Evolutionary conservation across 1,140 invertebrate species (phyloP), one percentile per base, ranked within the genome.

Genomic region (Nomia melanderi): DNA sequence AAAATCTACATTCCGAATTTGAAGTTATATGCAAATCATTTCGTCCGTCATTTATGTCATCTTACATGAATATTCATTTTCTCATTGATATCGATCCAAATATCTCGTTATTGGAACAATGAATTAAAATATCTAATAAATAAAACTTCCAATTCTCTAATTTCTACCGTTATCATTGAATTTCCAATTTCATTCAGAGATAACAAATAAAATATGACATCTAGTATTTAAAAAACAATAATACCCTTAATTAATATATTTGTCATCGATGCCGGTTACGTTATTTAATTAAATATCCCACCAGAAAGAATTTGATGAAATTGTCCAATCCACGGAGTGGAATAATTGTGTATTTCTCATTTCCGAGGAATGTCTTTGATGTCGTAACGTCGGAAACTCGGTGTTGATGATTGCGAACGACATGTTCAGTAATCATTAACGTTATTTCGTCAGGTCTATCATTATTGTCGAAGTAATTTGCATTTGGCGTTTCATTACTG

Each of bases 281-380:
- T 29, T n/a, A n/a, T 54, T 67, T 70, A 70, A 70, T 70, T 70
- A 70, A 70, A 70, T 57, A 39, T 41, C 41, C 25, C 11, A 5
- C 14, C 14, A 17, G 36, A 39, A 39, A 29, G 33, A 56, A 27
- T 69, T 39, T 69, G 9, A 56, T 39, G 31, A 69, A 69, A 69
- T 39, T 69, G 50, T 54, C 25, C 23, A 25, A 8, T 11, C 23
- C 50, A 6, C 6, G 9, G 50, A n/a, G 23, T 25, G 23, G 50
- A 54, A 54, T 54, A 54, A 54, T 70, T 14, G 36, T 67, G 47
- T 41, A 57, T 29, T 25, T 14, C 9, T 25, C 17, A 17, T 27
- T 56, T 5, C 9, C 12, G 23, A 20, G 12, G 39, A 57, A 70
- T 57, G 25, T 70, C 36, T 70, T 70, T 70, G 53, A 70, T 54